Evolutionary conservation across 2,888 invertebrate genomes (phyloP).

Genomic region (Crocallis elinguaria): DNA sequence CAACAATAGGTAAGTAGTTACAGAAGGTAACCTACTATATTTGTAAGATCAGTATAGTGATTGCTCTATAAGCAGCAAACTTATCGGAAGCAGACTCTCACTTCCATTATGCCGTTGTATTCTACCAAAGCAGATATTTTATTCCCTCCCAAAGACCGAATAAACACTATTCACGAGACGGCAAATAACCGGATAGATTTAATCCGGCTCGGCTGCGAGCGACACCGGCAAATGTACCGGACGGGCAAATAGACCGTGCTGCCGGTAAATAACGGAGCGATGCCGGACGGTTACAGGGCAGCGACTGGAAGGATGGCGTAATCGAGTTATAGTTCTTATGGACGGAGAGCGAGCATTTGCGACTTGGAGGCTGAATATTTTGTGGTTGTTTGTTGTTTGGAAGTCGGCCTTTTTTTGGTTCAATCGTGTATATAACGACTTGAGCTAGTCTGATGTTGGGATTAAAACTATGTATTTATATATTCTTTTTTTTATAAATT

Average conservation of each 20-base stretch:
- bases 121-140: constrained; percentile 1
- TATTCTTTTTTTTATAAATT: no score
- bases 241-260: constrained; percentile 40
- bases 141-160: constrained; percentile 3
- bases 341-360: background rate
- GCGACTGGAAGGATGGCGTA: constrained; percentile 1
- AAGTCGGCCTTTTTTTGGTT: background rate
- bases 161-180: constrained; percentile 7
- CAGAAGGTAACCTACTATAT: no score
- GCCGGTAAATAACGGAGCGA: constrained; percentile 39
- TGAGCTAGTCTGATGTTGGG: no score
- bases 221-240: constrained; percentile 40
- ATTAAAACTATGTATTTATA: no score
- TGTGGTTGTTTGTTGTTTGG: no score
- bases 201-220: constrained; percentile 24
- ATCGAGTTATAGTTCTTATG: background rate
- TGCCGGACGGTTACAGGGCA: constrained; percentile 20
- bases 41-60: no score
- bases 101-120: background rate
- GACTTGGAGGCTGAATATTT: no score
- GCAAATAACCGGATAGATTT: constrained; percentile 23
- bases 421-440: no score
- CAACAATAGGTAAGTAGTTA: no score
- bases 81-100: no score
- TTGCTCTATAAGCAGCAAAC: no score